Conservation (phyloP, 2,888 invertebrate genomes). For the Heliconius cydno region DNA sequence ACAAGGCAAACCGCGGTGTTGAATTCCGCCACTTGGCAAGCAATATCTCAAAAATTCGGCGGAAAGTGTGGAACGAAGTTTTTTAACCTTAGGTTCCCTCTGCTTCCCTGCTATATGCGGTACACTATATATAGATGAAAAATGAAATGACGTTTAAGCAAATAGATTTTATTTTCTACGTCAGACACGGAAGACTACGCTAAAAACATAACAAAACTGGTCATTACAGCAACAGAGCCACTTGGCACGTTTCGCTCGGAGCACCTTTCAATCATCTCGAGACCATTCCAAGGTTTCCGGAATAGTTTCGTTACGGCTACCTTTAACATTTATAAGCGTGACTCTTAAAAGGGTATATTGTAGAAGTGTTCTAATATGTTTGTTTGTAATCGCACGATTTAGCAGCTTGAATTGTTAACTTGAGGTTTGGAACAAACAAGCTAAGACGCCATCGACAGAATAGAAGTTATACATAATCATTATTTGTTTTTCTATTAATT, state of each 20-base stretch:
- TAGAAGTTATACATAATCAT: no score
- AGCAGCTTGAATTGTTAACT: constrained; percentile 13
- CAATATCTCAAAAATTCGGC: no score
- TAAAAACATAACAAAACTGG: constrained; percentile 53
- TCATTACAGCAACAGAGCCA: constrained; percentile 30
- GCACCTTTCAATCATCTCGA: constrained; percentile 38
- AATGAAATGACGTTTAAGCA: background rate
- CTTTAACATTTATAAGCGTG: constrained; percentile 35
- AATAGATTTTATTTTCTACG: background rate
- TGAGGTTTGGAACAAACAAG: background rate
- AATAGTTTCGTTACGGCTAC: constrained; percentile 30
- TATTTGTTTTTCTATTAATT: no score
- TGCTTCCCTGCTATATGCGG: no score
- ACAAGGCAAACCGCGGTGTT: no score
- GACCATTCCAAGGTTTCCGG: constrained; percentile 36
- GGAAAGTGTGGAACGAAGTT: no score
- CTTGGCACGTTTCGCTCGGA: constrained; percentile 32
- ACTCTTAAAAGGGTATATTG: constrained; percentile 25
- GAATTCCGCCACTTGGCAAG: no score
- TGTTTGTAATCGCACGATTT: constrained; percentile 19
- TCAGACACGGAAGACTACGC: constrained; percentile 7
- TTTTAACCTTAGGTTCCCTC: no score
- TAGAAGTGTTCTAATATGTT: constrained; percentile 17
- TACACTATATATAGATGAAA: background rate
- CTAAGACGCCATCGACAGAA: no score